phyloP scores from a whole-genome alignment of 2,113 vertebrate species.

The Pedetes capensis region DNA sequence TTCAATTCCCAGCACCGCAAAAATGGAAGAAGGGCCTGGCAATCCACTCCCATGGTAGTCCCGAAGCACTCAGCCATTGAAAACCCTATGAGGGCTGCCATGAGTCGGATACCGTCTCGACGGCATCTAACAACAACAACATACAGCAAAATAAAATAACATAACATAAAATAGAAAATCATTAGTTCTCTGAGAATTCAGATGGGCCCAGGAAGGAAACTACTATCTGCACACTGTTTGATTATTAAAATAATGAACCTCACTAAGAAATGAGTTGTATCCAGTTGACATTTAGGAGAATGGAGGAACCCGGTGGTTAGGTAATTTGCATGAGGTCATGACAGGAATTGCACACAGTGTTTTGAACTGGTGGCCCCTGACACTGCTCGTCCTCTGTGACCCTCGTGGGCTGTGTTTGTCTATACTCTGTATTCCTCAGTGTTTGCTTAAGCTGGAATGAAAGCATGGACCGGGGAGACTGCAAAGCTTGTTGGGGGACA shows the following conservation, averaged over 20 bases:
- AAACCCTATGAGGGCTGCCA: too few species aligned
- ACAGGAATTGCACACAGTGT: background rate
- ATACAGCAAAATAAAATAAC: too few species aligned
- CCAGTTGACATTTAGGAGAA: background rate
- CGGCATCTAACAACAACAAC: too few species aligned
- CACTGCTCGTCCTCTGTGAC: fast-evolving
- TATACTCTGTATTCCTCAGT: background rate
- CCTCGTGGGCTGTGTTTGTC: background rate
- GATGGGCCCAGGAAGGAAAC: background rate
- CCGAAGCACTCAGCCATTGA: too few species aligned
- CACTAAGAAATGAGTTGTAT: background rate
- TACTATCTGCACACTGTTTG: background rate
- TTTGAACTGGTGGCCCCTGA: background rate
- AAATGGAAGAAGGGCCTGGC: too few species aligned
- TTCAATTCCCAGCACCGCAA: too few species aligned
- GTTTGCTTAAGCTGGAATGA: background rate
- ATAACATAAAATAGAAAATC: too few species aligned
- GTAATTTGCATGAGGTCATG: background rate
- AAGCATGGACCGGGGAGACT: background rate
- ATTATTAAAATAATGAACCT: background rate
- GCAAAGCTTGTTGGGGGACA: background rate
- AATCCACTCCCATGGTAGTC: too few species aligned
- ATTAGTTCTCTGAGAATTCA: background rate
- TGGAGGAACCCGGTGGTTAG: background rate
- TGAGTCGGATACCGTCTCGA: too few species aligned